Conservation (phyloP, 53 echinoderm and acorn worm genomes). For the Antedon mediterranea region DNA sequence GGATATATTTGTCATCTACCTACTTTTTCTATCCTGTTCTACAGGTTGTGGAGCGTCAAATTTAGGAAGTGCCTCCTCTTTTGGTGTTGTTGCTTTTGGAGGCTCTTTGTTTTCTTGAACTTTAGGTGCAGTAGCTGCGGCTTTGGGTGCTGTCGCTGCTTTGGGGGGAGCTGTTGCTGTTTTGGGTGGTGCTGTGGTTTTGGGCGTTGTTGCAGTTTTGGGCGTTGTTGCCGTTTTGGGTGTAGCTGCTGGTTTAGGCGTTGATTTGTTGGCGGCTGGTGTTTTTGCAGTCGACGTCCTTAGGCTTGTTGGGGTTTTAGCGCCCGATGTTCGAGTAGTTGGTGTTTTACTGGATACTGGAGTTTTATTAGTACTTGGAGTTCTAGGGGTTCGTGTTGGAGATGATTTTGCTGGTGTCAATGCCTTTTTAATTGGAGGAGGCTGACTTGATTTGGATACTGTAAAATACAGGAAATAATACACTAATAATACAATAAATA, state of each 20-base stretch:
- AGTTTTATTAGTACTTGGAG: conserved; percentile 15
- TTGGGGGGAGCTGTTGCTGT: conserved; percentile 5
- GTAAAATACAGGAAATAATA: not conserved
- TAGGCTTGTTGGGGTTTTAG: conserved; percentile 2
- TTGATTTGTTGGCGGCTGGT: conserved; percentile 15
- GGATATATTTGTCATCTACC: not conserved
- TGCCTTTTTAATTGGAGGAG: conserved; percentile 93
- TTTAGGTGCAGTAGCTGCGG: not conserved
- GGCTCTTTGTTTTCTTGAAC: not conserved
- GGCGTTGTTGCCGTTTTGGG: not conserved
- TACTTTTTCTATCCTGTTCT: not conserved
- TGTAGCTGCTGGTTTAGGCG: conserved; percentile 1
- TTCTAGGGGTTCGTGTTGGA: conserved; percentile 23
- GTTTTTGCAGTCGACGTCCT: conserved; percentile 10
- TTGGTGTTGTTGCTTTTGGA: conserved; percentile 14
- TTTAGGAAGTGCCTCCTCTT: not conserved
- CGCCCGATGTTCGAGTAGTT: not conserved
- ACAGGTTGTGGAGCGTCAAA: not conserved
- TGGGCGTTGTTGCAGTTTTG: conserved; percentile 7
- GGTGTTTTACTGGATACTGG: conserved; percentile 6
- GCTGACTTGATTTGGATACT: conserved; percentile 16
- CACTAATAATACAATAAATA: too few relatives aligned
- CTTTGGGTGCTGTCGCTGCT: conserved; percentile 2
- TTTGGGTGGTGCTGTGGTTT: conserved; percentile 8
- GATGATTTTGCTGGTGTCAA: conserved; percentile 57